These are phyloP conservation scores for Squalus acanthias DNA, from an alignment of 2,797 vertebrate genomes.

Conservation along the genomic window DNA sequence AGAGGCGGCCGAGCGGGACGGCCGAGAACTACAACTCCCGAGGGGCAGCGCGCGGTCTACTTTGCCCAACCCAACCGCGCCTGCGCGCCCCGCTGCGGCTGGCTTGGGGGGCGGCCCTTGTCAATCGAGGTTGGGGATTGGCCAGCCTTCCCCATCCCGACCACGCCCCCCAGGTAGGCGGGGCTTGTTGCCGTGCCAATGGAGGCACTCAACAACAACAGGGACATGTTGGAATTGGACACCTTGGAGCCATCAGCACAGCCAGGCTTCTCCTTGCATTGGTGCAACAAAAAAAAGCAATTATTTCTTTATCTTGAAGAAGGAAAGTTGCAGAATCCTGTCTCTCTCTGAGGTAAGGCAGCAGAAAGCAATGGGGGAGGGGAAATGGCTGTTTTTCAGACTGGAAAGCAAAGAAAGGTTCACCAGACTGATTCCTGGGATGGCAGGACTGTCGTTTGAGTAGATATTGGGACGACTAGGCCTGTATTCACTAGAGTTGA, in stretches of 20 bases:
- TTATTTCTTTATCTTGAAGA: too few relatives aligned
- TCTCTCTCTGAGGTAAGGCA: not conserved
- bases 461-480: too few relatives aligned
- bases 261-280: not conserved
- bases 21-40: not conserved
- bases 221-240: not conserved
- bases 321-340: not conserved
- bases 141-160: rapidly evolving
- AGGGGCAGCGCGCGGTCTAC: too few relatives aligned
- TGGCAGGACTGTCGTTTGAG: not conserved
- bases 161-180: not conserved
- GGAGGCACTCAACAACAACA: not conserved
- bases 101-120: not conserved
- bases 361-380: not conserved
- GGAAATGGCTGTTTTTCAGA: too few relatives aligned
- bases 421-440: too few relatives aligned
- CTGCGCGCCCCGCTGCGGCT: not conserved
- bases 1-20: too few relatives aligned
- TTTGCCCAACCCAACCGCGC: not conserved
- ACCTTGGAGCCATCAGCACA: not conserved
- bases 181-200: not conserved
- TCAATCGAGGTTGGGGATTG: not conserved
- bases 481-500: too few relatives aligned
- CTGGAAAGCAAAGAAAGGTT: too few relatives aligned
- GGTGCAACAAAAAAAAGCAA: not conserved